Percentiles rank a stretch among this genome's conserved stretches.
Evolutionary conservation across 2,113 vertebrate species (phyloP).

Genomic region (Thunnus thynnus): DNA sequence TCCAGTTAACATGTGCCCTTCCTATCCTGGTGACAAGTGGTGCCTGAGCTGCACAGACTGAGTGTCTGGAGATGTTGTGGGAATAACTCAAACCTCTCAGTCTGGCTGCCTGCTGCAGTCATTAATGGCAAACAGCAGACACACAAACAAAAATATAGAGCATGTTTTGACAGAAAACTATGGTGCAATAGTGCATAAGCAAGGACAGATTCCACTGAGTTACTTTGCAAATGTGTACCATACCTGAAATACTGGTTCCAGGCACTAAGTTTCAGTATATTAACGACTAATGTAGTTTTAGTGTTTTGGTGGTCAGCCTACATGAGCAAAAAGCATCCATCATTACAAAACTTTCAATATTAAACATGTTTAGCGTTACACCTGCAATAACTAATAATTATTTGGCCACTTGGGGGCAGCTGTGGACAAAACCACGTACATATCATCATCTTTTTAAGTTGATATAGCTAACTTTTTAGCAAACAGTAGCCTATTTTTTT

Average conservation of each 20-base stretch:
- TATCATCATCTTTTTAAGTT: too few relatives aligned
- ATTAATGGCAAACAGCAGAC: conserved; percentile 54
- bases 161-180: conserved; percentile 27
- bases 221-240: too few relatives aligned
- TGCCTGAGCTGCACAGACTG: conserved; percentile 31
- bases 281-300: background rate
- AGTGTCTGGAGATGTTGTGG: conserved; percentile 29
- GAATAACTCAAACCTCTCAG: conserved; percentile 42
- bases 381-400: too few relatives aligned
- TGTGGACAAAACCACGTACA: too few relatives aligned
- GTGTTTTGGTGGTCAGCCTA: too few relatives aligned
- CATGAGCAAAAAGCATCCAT: background rate
- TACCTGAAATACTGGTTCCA: background rate
- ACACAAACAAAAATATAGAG: conserved; percentile 33
- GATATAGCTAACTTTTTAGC: too few relatives aligned
- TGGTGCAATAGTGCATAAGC: background rate
- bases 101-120: conserved; percentile 45
- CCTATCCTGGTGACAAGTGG: conserved; percentile 42
- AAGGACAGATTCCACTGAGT: background rate
- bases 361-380: background rate
- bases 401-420: too few relatives aligned
- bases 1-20: conserved; percentile 35
- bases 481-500: too few relatives aligned
- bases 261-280: background rate
- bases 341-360: background rate